Base-by-base conservation (phyloP, 2,888 invertebrate species). In the Drosophila stalkeri region DNA sequence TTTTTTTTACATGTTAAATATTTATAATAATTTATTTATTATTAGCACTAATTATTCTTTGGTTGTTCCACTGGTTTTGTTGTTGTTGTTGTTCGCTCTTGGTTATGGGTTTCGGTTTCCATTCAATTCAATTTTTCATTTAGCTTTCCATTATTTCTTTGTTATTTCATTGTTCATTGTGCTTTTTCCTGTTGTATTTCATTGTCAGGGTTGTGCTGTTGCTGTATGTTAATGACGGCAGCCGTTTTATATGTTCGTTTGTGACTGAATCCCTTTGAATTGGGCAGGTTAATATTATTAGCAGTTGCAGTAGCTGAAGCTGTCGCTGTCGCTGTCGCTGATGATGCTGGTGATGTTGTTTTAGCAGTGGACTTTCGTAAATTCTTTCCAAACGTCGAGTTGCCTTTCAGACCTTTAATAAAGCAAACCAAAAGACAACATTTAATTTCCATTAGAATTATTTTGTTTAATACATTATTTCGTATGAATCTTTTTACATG, bases 1-100 rank as follows among this genome's bases (percentile, higher is more conserved):
- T 47, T 78, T 33, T 85, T 85, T 64, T 49, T 66, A 73, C 82
- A 80, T 80, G 82, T 81, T 89, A 87, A 71, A 82, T 83, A 79
- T 77, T 86, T 87, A 83, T 73, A 75, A 81, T 82, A 86, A 85
- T 88, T 86, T 80, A 81, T 74, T 66, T 69, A 81, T 77, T 78
- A 89, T 88, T 92, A 90, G 90, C 91, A 92, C 91, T 92, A 92
- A 91, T 82, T 87, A 92, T 91, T 93, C 93, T 93, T 93, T 93
- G 93, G 93, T 93, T 92, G 91, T 87, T 93, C 92, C 93, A 93
- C 93, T 93, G 93, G 93, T 92, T 93, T 89, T 81, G 91, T 83
- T 86, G 81, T 86, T 75, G 63, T 33, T 35, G 55, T 64, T 72
- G 68, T 82, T 63, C 56, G 75, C 51, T 70, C 64, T 77, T 78